Evolutionary conservation across 2,113 vertebrate species (phyloP).

Genomic region (Eonycteris spelaea): DNA sequence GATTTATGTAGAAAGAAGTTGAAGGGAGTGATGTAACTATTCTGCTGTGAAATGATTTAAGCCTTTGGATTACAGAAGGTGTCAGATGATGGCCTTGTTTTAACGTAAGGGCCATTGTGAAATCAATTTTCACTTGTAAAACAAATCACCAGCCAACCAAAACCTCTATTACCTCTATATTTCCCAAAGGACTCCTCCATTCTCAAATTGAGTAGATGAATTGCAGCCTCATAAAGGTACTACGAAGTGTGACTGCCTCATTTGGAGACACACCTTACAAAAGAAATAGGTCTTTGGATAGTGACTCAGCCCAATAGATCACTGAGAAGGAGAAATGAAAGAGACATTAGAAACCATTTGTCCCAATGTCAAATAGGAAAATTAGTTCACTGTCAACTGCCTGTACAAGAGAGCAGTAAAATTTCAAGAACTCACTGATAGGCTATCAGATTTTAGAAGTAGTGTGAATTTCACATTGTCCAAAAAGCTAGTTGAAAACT

Average conservation of each 20-base stretch:
- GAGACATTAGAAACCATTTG: not conserved
- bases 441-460: not conserved
- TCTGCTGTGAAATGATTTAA: slow-evolving; percentile 28
- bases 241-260: not conserved
- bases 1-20: not conserved
- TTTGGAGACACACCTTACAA: not conserved
- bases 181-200: slow-evolving; percentile 27
- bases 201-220: slow-evolving; percentile 40
- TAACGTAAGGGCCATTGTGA: slow-evolving; percentile 3
- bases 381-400: not conserved
- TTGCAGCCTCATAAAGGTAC: not conserved
- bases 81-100: slow-evolving; percentile 56
- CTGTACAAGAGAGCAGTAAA: not conserved
- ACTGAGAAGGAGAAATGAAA: not conserved
- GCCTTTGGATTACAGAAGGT: slow-evolving; percentile 41
- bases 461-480: not conserved
- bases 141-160: slow-evolving; percentile 44
- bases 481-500: not conserved
- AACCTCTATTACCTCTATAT: slow-evolving; percentile 32
- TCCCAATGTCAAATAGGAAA: not conserved
- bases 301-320: not conserved
- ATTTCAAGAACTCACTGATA: not conserved
- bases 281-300: not conserved
- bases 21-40: not conserved
- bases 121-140: slow-evolving; percentile 49